A percentile compares a stretch with the other conserved stretches of the same genome.
Evolutionary conservation across 2,888 invertebrate species (phyloP).

Genomic region (Apotomis betuletana): DNA sequence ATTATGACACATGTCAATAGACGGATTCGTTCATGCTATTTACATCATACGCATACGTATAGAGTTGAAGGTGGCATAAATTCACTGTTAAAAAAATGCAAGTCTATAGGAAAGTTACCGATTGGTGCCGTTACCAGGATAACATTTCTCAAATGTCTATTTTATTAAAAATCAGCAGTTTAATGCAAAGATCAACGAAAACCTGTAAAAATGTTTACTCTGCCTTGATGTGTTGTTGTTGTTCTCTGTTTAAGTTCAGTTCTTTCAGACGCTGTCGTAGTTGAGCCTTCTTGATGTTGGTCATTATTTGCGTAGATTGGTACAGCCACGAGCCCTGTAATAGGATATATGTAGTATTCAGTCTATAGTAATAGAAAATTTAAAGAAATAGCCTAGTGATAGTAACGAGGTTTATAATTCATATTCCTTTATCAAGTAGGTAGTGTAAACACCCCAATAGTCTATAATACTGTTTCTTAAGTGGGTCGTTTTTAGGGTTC

Average conservation of each 20-base stretch:
- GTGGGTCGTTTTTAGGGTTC: too few relatives aligned
- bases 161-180: constrained; percentile 2
- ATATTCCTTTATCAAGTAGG: too few relatives aligned
- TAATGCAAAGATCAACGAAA: not conserved
- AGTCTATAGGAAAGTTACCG: not conserved
- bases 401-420: too few relatives aligned
- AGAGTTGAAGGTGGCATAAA: not conserved
- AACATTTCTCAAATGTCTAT: not conserved
- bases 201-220: constrained; percentile 54
- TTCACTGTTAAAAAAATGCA: not conserved
- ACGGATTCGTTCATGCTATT: not conserved
- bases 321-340: constrained; percentile 94
- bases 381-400: too few relatives aligned
- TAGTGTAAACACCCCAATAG: too few relatives aligned
- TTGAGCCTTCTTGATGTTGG: constrained; percentile 92
- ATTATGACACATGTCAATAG: not conserved
- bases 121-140: constrained; percentile 3
- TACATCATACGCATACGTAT: not conserved
- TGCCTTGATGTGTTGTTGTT: constrained; percentile 64
- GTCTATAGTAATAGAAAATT: constrained; percentile 23
- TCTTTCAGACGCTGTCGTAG: constrained; percentile 87
- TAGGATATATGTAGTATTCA: not conserved
- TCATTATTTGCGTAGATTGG: constrained; percentile 94
- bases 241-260: constrained; percentile 73
- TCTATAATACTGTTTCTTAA: too few relatives aligned